Conservation (phyloP, 2,888 invertebrate species). For the Trichopoda pennipes region DNA sequence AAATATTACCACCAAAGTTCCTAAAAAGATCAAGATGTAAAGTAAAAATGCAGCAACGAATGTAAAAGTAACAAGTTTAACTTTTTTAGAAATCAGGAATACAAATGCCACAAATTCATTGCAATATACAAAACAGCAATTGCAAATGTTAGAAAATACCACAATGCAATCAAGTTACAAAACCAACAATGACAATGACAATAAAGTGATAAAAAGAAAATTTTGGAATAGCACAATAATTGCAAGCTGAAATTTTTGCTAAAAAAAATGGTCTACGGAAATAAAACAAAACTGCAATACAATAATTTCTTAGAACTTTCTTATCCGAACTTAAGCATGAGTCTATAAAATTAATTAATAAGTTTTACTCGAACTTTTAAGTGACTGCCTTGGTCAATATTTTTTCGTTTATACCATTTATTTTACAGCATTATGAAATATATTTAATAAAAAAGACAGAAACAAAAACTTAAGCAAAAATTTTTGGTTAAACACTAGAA, state of each 20-base stretch:
- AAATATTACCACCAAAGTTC: slow-evolving; percentile 58
- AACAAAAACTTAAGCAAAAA: no score
- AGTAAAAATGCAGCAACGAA: slow-evolving; percentile 21
- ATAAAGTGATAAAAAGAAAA: slow-evolving; percentile 9
- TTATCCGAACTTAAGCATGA: not conserved
- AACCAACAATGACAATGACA: not conserved
- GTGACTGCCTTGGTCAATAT: no score
- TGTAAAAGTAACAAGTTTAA: slow-evolving; percentile 27
- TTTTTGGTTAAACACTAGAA: no score
- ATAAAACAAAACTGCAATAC: not conserved
- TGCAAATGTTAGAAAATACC: slow-evolving; percentile 48
- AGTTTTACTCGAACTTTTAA: no score
- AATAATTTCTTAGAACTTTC: not conserved
- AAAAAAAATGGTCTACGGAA: not conserved
- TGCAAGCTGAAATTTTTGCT: not conserved
- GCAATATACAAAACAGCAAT: slow-evolving; percentile 32
- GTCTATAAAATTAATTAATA: no score
- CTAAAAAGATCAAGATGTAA: slow-evolving; percentile 57
- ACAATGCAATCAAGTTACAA: slow-evolving; percentile 31
- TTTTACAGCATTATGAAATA: no score
- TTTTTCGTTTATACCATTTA: no score
- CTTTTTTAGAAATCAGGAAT: slow-evolving; percentile 43
- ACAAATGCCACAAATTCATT: slow-evolving; percentile 55
- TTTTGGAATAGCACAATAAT: slow-evolving; percentile 22
- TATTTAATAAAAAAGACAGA: no score